Evolutionary conservation across 2,797 vertebrate species (phyloP), one percentile per base, ranked within the genome.

Genomic region (Ctenosaura bakeri): DNA sequence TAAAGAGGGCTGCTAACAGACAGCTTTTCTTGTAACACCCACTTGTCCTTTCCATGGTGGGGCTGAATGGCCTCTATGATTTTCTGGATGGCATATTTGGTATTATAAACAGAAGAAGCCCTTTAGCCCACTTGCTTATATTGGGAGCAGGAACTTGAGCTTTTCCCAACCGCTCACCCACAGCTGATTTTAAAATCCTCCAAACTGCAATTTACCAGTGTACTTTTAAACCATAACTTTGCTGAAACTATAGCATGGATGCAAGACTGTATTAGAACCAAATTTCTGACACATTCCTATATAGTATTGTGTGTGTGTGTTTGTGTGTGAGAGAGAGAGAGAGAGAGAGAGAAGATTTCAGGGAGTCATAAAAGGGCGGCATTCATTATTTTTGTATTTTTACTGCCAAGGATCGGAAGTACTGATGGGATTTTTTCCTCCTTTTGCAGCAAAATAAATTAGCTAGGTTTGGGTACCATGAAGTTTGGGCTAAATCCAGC

Each of bases 1-100:
- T 52, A 83, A 73, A 79, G 77, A 87, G 59, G 85, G 64, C 56
- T 77, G 77, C 12, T 62, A 56, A 81, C 87, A 84, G 62, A 92
- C 4, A 0, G 86, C 20, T 91, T 95, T 93, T 91, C 73, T 91
- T 85, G 89, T 77, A 62, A 91, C 93, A 91, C 92, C 93, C 86
- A 92, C 94, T 84, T 71, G 0, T 38, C 69, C 77, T 88, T 76
- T 54, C 1, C 80, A n/a, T 0, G 0, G 38, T 52, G 0, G 29
- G 88, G 78, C 32, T 20, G 24, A 94, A 62, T 88, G 86, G 86
- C 24, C 85, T 86, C 80, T 38, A 80, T 26, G 79, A 52, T 83
- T 35, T n/a, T 84, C 0, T 12, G 83, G 24, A 89, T 0, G 13
- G 59, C 80, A 91, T 56, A 0, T 86, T 92, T 90, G 32, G 81